Conservation (phyloP, 2,888 invertebrate genomes). For the Danaus chrysippus region DNA sequence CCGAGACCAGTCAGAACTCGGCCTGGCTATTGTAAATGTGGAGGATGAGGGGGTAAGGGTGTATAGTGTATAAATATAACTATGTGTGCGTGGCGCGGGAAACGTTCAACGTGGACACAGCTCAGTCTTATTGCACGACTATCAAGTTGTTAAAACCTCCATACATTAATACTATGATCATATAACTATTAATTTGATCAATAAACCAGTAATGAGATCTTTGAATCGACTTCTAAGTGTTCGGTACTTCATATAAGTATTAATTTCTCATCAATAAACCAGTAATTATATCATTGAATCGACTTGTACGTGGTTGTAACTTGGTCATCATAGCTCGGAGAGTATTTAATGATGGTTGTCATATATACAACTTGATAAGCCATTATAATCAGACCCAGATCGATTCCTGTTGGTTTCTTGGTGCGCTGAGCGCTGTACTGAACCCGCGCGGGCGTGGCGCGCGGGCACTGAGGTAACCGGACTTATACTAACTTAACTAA, state of each 20-base stretch:
- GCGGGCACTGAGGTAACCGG: constrained; percentile 66
- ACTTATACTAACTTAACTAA: constrained; percentile 50
- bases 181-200: no score
- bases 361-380: constrained; percentile 24
- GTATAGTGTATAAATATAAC: constrained; percentile 67
- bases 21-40: constrained; percentile 70
- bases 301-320: no score
- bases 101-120: constrained; percentile 44
- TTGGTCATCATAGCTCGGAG: no score
- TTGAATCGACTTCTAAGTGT: no score
- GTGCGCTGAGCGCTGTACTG: constrained; percentile 59
- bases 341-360: not conserved
- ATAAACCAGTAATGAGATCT: not conserved
- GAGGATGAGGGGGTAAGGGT: constrained; percentile 60
- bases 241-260: no score
- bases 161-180: not conserved
- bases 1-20: no score
- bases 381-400: constrained; percentile 31
- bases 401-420: constrained; percentile 60
- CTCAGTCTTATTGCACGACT: constrained; percentile 65
- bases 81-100: constrained; percentile 58
- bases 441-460: constrained; percentile 69
- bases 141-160: constrained; percentile 22
- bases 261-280: constrained; percentile 6
- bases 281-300: not conserved